Evolutionary conservation across 53 echinoderm and acorn worm species (phyloP).

Genomic region (Astropecten irregularis): DNA sequence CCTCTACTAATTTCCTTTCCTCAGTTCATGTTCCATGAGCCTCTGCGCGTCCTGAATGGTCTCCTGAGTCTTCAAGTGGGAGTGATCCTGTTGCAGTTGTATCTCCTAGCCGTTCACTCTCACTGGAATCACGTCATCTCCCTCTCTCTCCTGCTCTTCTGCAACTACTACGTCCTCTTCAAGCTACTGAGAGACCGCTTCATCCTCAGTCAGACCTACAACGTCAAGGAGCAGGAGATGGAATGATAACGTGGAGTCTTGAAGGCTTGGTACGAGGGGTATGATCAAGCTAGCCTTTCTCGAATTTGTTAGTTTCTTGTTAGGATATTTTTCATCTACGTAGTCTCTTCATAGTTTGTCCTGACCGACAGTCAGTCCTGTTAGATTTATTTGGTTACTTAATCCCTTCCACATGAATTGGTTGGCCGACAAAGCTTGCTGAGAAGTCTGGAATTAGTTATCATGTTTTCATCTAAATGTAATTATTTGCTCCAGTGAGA

Average conservation of each 20-base stretch:
- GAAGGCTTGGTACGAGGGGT: too few species aligned
- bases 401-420: too few species aligned
- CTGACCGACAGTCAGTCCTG: too few species aligned
- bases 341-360: too few species aligned
- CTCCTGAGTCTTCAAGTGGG: conserved; percentile 81
- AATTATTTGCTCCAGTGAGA: too few species aligned
- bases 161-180: conserved; percentile 97
- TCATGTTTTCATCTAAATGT: too few species aligned
- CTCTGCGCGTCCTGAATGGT: conserved; percentile 88
- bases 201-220: conserved; percentile 81
- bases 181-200: conserved; percentile 92
- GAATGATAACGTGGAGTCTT: not conserved
- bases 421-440: too few species aligned
- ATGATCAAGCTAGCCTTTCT: too few species aligned
- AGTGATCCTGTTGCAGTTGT: conserved; percentile 90
- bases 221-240: conserved; percentile 54
- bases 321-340: too few species aligned
- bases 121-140: conserved; percentile 99
- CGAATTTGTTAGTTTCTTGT: too few species aligned
- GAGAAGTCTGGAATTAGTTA: too few species aligned
- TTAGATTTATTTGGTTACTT: too few species aligned
- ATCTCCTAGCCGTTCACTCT: conserved; percentile 86
- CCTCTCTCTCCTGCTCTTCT: conserved; percentile 93
- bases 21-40: conserved; percentile 97
- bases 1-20: not conserved